A percentile compares a stretch with the other conserved stretches of the same genome.
phyloP scores from a whole-genome alignment of 2,888 invertebrate genomes.

The Mythimna loreyi region DNA sequence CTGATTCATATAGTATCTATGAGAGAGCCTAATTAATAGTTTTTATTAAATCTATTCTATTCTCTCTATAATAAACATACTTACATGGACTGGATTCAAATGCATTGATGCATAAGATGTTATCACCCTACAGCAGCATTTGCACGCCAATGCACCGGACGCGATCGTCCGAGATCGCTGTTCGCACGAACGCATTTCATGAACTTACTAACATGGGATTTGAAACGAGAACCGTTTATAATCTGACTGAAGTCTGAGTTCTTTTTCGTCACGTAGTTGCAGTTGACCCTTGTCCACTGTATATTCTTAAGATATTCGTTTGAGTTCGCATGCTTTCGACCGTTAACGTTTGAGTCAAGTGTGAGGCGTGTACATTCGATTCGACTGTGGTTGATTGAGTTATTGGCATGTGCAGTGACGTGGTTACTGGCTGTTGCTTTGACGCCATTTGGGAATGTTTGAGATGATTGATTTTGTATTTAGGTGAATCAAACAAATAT shows the following conservation, averaged over 20 bases:
- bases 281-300: neutral
- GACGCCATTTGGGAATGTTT: neutral
- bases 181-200: constrained; percentile 41
- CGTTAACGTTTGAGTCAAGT: constrained; percentile 2
- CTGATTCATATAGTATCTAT: no score
- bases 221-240: constrained; percentile 9
- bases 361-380: constrained; percentile 24
- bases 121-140: constrained; percentile 31
- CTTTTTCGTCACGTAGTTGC: neutral
- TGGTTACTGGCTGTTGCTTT: neutral
- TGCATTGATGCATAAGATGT: constrained; percentile 20
- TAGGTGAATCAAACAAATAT: neutral
- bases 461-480: neutral
- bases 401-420: neutral
- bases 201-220: constrained; percentile 25
- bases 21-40: no score
- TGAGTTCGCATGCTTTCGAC: neutral
- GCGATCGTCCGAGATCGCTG: constrained; percentile 26
- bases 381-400: constrained; percentile 26
- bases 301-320: constrained; percentile 7
- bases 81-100: neutral
- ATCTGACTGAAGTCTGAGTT: neutral
- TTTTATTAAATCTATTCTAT: no score
- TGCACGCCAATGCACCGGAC: constrained; percentile 16
- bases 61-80: no score